phyloP scores from a whole-genome alignment of 1,140 invertebrate genomes.

The Drosophila pseudoobscura region DNA sequence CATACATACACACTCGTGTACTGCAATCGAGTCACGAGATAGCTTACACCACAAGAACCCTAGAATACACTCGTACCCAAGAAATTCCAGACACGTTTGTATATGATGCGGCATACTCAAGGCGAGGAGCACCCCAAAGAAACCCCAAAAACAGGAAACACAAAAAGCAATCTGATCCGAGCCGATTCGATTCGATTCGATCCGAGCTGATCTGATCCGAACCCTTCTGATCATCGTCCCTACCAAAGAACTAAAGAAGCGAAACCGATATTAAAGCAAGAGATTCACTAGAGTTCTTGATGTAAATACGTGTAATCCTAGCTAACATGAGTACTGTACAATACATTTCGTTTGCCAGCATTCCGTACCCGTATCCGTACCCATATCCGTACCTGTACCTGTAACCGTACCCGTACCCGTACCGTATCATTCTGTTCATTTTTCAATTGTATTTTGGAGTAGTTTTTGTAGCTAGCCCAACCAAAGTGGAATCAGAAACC shows the following conservation, averaged over 20 bases:
- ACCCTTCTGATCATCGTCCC: not conserved
- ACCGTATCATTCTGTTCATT: conserved; percentile 25
- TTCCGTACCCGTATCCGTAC: not conserved
- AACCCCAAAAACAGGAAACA: conserved; percentile 4
- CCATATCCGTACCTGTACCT: conserved; percentile 7
- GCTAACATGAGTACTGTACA: conserved; percentile 31
- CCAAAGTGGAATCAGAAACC: conserved; percentile 14
- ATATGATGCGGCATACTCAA: conserved; percentile 24
- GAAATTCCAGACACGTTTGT: conserved; percentile 37
- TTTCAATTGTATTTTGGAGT: conserved; percentile 34
- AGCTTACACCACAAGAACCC: conserved; percentile 21
- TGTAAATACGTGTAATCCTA: conserved; percentile 30
- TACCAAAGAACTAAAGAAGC: conserved; percentile 24
- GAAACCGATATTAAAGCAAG: conserved; percentile 25
- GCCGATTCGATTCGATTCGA: conserved; percentile 17
- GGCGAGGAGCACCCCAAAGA: not conserved
- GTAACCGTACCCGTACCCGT: conserved; percentile 13
- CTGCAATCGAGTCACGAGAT: conserved; percentile 50
- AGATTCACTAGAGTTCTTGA: conserved; percentile 37
- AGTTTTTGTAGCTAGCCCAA: conserved; percentile 40
- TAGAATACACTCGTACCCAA: conserved; percentile 25
- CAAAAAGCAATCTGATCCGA: conserved; percentile 25
- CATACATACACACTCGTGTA: conserved; percentile 24
- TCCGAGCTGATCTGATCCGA: conserved; percentile 27
- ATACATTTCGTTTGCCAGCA: conserved; percentile 43